A percentile compares a stretch with the other conserved stretches of the same genome.
Evolutionary conservation across 2,888 invertebrate species (phyloP).

Genomic region (Watsonalla binaria): DNA sequence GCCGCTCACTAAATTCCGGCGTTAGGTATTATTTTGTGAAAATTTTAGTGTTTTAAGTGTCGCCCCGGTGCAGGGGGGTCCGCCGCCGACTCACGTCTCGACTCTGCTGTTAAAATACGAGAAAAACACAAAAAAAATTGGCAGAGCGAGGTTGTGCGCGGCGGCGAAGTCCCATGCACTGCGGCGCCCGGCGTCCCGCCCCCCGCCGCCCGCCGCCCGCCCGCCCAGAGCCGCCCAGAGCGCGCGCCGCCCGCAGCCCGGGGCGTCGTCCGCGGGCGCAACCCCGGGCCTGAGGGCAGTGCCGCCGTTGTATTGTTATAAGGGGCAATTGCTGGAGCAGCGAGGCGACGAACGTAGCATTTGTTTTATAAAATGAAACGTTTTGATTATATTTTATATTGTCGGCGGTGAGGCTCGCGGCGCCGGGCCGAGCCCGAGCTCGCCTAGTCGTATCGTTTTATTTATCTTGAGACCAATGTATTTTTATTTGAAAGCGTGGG

Average conservation of each 20-base stretch:
- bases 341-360: conserved; percentile 43
- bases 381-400: conserved; percentile 48
- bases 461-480: conserved; percentile 73
- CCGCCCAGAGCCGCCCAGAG: conserved; percentile 15
- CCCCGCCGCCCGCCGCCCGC: conserved; percentile 15
- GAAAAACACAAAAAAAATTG: conserved; percentile 63
- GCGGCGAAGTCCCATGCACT: conserved; percentile 22
- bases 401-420: conserved; percentile 35
- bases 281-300: conserved; percentile 18
- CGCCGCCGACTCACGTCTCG: conserved; percentile 27
- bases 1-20: conserved; percentile 69
- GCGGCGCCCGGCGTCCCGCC: conserved; percentile 27
- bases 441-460: conserved; percentile 67
- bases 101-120: conserved; percentile 42
- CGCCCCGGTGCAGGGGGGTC: conserved; percentile 33
- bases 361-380: conserved; percentile 56
- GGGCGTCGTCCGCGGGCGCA: neutral
- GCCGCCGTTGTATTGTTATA: conserved; percentile 14
- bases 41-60: conserved; percentile 74
- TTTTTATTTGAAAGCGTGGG: conserved; percentile 56
- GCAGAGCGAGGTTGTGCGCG: conserved; percentile 23
- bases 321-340: conserved; percentile 18
- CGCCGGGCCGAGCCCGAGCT: conserved; percentile 40
- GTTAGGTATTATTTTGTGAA: conserved; percentile 78
- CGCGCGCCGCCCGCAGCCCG: conserved; percentile 4